These are phyloP conservation scores for Eupithecia subfuscata DNA, from an alignment of 2,888 invertebrate species.

Conservation along the genomic window DNA sequence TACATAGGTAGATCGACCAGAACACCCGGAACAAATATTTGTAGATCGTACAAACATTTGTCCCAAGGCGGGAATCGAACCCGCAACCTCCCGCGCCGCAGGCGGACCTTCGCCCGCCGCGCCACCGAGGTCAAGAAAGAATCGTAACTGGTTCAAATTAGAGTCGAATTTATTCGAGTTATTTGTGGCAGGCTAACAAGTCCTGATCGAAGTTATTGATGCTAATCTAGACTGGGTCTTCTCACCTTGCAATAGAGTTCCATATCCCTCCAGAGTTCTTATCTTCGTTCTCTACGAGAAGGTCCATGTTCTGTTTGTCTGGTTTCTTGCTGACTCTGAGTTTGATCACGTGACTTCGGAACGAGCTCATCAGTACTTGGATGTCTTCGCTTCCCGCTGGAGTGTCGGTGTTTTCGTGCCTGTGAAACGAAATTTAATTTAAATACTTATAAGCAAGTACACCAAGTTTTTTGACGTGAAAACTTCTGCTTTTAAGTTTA, in stretches of 20 bases:
- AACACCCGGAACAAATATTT: no score
- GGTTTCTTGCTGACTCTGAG: conserved; percentile 95
- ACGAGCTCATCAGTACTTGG: conserved; percentile 91
- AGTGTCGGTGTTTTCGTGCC: conserved; percentile 91
- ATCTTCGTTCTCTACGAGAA: conserved; percentile 92
- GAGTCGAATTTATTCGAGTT: no score
- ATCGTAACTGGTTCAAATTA: no score
- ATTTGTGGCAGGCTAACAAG: no score
- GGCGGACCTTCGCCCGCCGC: no score
- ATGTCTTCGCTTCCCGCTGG: conserved; percentile 88
- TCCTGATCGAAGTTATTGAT: no score
- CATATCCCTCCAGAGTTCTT: conserved; percentile 90
- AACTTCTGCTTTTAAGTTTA: background rate
- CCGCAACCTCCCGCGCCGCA: no score
- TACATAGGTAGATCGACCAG: no score
- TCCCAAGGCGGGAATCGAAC: no score
- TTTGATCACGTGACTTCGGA: conserved; percentile 96
- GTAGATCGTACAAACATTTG: no score
- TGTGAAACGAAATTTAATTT: conserved; percentile 53
- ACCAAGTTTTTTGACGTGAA: background rate
- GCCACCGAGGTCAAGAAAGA: no score
- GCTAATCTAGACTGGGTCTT: background rate
- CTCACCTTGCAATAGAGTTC: conserved; percentile 96
- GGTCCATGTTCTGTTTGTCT: conserved; percentile 93
- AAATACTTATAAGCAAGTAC: background rate